phyloP scores from a whole-genome alignment of 2,888 invertebrate genomes.

The Morpho deidamia region DNA sequence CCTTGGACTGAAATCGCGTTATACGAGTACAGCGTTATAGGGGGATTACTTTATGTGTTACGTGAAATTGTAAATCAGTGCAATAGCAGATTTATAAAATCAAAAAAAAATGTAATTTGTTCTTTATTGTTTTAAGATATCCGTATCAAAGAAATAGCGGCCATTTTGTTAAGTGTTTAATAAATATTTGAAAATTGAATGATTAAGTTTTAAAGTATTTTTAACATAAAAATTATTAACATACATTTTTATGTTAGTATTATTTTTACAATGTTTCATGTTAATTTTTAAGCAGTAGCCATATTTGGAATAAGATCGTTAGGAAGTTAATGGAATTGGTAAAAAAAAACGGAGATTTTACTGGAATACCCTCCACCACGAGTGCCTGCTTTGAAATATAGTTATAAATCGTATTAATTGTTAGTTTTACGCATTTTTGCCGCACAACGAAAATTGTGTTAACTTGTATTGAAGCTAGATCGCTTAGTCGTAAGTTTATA shows the following conservation, averaged over 20 bases:
- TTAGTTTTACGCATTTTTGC: conserved; percentile 31
- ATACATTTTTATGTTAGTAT: conserved; percentile 12
- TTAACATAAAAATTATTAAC: not conserved
- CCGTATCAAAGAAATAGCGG: conserved; percentile 15
- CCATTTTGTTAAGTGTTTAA: conserved; percentile 17
- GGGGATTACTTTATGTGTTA: no score
- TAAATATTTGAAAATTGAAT: not conserved
- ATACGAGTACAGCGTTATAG: no score
- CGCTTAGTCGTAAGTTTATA: conserved; percentile 63
- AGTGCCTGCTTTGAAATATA: conserved; percentile 56
- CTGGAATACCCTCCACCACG: conserved; percentile 36
- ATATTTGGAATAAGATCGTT: conserved; percentile 15
- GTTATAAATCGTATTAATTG: conserved; percentile 21
- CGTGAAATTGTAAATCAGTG: not conserved
- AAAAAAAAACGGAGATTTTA: conserved; percentile 13
- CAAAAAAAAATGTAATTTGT: not conserved
- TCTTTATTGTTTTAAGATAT: conserved; percentile 1
- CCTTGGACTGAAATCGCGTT: no score
- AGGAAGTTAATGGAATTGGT: conserved; percentile 1
- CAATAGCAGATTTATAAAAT: conserved; percentile 2
- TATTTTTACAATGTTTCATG: conserved; percentile 17
- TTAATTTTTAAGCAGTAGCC: conserved; percentile 16
- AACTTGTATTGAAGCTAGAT: conserved; percentile 48
- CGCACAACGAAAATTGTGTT: conserved; percentile 54
- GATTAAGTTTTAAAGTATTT: conserved; percentile 3